Base-by-base conservation (phyloP, 2,113 vertebrate genomes). In the Atractosteus spatula region DNA sequence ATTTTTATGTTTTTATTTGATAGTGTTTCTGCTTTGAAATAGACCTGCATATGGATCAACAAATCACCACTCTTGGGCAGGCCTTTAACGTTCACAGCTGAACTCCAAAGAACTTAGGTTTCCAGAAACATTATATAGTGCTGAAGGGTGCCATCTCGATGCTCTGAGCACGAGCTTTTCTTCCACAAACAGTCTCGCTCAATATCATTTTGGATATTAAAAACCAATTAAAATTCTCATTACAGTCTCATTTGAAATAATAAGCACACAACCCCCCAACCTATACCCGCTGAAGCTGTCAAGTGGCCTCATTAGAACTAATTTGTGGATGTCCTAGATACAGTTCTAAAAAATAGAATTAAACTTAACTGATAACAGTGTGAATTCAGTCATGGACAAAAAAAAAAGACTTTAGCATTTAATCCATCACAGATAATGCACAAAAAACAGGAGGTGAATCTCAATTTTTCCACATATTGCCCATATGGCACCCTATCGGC, bases 201-300 rank as follows among this genome's bases (percentile, higher is more conserved):
- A 64, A 64, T 59, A 16, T 61, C n/a, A 75, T 71, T 75, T 67
- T 41, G 11, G 51, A 70, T 43, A 71, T 75, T 71, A 74, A 70
- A 70, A 66, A 75, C 45, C 54, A 75, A 66, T 70, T 71, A 64
- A 62, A 47, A 42, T 71, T 71, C 59, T 51, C 70, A 70, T 64
- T 61, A 43, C n/a, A 41, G 61, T 51, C 73, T 70, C 62, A 66
- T 68, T 71, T 71, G 68, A 42, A 55, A 71, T 65, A 67, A 73
- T 61, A 45, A 45, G n/a, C 55, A 57, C 41, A 66, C 45, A 63
- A 47, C 47, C 61, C 55, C 17, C 55, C 43, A 51, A 59, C 59
- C 51, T 4, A 42, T 14, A 59, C 41, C 55, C 68, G 64, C 5
- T 41, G 8, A 47, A 57, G 68, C 67, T 74, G 73, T 44, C 68